These are phyloP conservation scores for Tragelaphus oryx DNA, from an alignment of 2,797 vertebrate species.

Conservation along the genomic window DNA sequence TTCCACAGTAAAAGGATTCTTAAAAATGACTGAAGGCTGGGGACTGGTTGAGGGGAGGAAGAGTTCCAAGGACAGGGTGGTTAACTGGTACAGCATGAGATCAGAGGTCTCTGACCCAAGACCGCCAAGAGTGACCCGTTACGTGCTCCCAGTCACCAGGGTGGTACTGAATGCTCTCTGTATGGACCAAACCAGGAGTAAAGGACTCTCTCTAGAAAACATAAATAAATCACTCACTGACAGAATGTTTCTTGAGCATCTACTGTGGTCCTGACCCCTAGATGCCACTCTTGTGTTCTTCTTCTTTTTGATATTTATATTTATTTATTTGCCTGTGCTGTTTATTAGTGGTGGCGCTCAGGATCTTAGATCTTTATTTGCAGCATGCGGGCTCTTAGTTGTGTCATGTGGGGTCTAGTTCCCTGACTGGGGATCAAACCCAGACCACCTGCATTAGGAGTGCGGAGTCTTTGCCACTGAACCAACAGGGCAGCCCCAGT, in stretches of 20 bases:
- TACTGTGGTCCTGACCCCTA: fast-evolving
- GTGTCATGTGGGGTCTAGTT: not conserved
- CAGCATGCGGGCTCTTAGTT: not conserved
- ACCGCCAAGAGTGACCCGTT: not conserved
- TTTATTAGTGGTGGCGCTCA: not conserved
- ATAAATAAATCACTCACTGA: not conserved
- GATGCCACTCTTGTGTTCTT: not conserved
- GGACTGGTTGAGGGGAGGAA: not conserved
- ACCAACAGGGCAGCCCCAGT: not conserved
- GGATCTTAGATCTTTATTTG: not conserved
- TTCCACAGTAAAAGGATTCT: not conserved
- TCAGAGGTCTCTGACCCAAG: not conserved
- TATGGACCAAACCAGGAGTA: not conserved
- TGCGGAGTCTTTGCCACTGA: not conserved
- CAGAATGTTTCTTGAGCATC: not conserved
- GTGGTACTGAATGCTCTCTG: not conserved
- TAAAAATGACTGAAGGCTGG: not conserved
- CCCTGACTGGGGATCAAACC: not conserved
- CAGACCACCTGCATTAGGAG: not conserved
- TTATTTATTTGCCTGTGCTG: not conserved
- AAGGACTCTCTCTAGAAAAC: not conserved
- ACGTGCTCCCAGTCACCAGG: fast-evolving
- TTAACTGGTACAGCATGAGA: not conserved
- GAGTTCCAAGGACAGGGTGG: not conserved
- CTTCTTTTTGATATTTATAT: not conserved